Evolutionary conservation across 23 tunicate genomes (phyloP).

Genomic region (Phallusia fumigata): DNA sequence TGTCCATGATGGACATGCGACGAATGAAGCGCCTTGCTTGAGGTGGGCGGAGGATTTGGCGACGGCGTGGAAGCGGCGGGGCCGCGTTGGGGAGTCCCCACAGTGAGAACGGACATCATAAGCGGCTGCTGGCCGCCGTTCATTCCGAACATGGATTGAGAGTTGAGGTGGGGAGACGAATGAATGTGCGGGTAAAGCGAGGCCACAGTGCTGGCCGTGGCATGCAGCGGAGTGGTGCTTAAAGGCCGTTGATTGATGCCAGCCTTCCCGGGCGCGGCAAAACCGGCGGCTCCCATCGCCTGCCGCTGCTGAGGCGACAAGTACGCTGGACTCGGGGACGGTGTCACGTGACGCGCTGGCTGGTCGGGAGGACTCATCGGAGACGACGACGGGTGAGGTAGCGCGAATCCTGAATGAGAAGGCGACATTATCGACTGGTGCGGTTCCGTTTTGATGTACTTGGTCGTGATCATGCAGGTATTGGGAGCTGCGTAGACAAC

Average conservation of each 20-base stretch:
- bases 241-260: neutral
- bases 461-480: neutral
- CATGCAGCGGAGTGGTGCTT: slow-evolving; percentile 16
- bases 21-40: neutral
- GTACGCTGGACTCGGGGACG: slow-evolving; percentile 10
- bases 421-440: neutral
- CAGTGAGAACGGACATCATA: slow-evolving; percentile 77
- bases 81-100: slow-evolving; percentile 22
- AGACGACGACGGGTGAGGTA: neutral
- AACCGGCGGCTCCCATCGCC: slow-evolving; percentile 64
- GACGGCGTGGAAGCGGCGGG: neutral
- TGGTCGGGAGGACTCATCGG: neutral
- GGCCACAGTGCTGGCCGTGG: slow-evolving; percentile 14
- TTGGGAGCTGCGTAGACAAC: neutral
- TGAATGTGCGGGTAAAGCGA: slow-evolving; percentile 71
- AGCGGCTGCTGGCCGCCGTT: slow-evolving; percentile 45
- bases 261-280: slow-evolving; percentile 57
- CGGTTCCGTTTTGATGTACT: slow-evolving; percentile 1
- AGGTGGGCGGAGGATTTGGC: neutral
- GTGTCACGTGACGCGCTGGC: neutral
- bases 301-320: slow-evolving; percentile 35
- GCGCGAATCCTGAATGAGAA: neutral
- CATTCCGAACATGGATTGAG: slow-evolving; percentile 32
- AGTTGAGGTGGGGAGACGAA: slow-evolving; percentile 38
- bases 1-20: neutral